Base-by-base conservation (phyloP, 2,113 vertebrate genomes). In the Pseudonaja textilis region DNA sequence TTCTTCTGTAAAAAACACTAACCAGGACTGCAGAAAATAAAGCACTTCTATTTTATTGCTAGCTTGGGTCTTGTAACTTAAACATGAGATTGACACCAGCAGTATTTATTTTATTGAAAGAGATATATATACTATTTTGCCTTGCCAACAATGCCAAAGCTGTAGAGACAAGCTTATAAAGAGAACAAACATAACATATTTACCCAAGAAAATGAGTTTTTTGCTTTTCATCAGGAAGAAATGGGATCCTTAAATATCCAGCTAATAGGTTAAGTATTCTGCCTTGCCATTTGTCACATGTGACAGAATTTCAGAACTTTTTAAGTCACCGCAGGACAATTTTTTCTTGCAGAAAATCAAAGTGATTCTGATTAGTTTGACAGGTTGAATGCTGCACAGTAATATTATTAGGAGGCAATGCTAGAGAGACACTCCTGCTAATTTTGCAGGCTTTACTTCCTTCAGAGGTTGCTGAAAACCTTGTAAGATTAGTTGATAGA, bases 391-490 rank as follows among this genome's bases (percentile, higher is more conserved):
- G 54, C 93, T 91, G 55, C 89, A 42, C 34, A 81, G 39, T 42
- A 9, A 6, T 81, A 2, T 16, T 52, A 47, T 88, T 22, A 92
- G 85, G 91, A 94, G 7, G 10, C 56, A n/a, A n/a, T 0, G 1
- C 59, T 92, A 87, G 55, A 45, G 91, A 45, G 55, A 85, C 52
- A 18, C 14, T 34, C 86, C 64, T 86, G 61, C 90, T 92, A 74
- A n/a, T 93, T 94, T 74, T 92, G 74, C 26, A 0, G 0, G 92
- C 95, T 92, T 86, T 23, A 87, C 47, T n/a, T 14, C 89, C 94
- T 95, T 95, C 64, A 89, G 88, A 64, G 34, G 81, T 93, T 93
- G 14, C 87, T 89, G 54, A 69, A 85, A 95, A 96, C 57, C 95
- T n/a, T 88, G 95, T 94, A 93, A 93, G 54, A 85, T 95, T 52